These are phyloP conservation scores for Phocides pigmalion DNA, from an alignment of 1,140 invertebrate species.

Conservation along the genomic window DNA sequence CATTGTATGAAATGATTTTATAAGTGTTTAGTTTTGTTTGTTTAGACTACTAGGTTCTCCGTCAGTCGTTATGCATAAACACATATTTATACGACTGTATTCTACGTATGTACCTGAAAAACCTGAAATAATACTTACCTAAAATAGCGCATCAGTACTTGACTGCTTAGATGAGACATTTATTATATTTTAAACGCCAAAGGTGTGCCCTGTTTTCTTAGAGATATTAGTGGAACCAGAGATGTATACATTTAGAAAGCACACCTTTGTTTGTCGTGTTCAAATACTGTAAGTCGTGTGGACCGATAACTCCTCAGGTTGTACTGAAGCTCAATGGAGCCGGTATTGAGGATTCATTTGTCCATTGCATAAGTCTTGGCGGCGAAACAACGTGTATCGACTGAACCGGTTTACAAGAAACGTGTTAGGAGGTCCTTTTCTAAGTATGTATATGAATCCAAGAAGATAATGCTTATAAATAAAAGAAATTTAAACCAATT, in stretches of 20 bases:
- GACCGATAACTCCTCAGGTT: conserved; percentile 24
- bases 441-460: conserved; percentile 48
- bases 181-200: no score
- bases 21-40: no score
- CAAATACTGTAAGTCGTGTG: neutral
- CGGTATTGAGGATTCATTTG: conserved; percentile 44
- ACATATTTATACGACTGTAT: no score
- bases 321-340: conserved; percentile 28
- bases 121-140: no score
- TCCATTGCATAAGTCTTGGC: conserved; percentile 74
- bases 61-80: no score
- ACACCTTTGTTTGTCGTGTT: conserved; percentile 13
- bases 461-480: conserved; percentile 29
- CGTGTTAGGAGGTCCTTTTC: conserved; percentile 79
- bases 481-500: neutral
- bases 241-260: neutral
- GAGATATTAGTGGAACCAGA: neutral
- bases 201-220: neutral
- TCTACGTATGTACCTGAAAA: no score
- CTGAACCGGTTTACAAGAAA: conserved; percentile 77
- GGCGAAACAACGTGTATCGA: conserved; percentile 59
- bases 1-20: no score
- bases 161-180: no score
- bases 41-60: no score
- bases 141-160: no score